These are phyloP conservation scores for Varecia variegata DNA, from an alignment of 2,797 vertebrate genomes.

Conservation along the genomic window DNA sequence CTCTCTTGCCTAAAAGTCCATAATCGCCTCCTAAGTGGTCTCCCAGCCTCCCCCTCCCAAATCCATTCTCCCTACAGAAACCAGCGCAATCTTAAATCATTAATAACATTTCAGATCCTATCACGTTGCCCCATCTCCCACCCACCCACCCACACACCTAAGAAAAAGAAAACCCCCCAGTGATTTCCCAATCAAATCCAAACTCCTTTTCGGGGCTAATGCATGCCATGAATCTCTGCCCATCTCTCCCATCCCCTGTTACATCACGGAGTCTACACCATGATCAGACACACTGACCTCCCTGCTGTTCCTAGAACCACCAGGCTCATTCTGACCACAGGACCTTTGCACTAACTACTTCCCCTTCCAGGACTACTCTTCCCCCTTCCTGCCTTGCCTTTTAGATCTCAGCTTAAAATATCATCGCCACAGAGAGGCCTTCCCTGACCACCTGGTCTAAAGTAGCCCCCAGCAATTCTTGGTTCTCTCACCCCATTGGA, in stretches of 20 bases:
- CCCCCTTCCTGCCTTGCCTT: neutral
- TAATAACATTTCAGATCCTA: too few relatives aligned
- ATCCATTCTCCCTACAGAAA: neutral
- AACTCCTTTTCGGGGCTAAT: neutral
- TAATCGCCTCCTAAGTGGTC: neutral
- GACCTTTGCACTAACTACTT: neutral
- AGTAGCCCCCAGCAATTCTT: neutral
- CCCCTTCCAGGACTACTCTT: neutral
- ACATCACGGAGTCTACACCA: neutral
- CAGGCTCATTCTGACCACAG: neutral
- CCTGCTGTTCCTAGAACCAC: neutral
- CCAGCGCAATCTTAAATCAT: neutral
- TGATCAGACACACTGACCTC: neutral
- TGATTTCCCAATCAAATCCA: neutral
- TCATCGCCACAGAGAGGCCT: neutral
- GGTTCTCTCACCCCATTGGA: neutral
- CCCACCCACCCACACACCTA: neutral
- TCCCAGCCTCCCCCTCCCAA: neutral
- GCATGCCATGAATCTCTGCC: neutral
- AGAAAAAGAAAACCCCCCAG: neutral
- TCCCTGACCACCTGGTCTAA: neutral
- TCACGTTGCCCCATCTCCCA: too few relatives aligned
- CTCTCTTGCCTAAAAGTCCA: neutral
- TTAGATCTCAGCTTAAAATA: neutral
- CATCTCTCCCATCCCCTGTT: neutral